Evolutionary conservation across 1,140 invertebrate species (phyloP).

Genomic region (Zaprionus capensis): DNA sequence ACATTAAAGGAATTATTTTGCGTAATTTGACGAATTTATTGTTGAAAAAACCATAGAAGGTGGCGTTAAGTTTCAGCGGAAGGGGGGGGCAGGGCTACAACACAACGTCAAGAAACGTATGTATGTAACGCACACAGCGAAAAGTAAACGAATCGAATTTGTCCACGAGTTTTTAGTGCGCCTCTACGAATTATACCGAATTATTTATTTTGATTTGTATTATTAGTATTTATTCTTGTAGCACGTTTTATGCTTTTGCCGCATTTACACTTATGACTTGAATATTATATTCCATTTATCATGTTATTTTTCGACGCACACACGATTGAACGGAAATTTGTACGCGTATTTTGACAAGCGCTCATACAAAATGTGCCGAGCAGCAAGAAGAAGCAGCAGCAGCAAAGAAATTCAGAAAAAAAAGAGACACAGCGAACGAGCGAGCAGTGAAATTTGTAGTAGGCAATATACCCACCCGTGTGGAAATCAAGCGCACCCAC

Average conservation of each 20-base stretch:
- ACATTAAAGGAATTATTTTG: constrained; percentile 81
- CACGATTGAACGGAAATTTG: constrained; percentile 60
- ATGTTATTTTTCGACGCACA: constrained; percentile 50
- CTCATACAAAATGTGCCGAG: constrained; percentile 78
- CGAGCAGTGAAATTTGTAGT: constrained; percentile 50
- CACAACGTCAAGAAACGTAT: constrained; percentile 38
- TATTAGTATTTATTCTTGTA: constrained; percentile 23
- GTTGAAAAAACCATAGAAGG: constrained; percentile 69
- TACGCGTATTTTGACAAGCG: constrained; percentile 76
- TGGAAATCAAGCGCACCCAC: constrained; percentile 41
- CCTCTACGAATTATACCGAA: constrained; percentile 33
- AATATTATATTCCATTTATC: constrained; percentile 15
- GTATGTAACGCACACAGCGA: constrained; percentile 30
- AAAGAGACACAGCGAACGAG: constrained; percentile 61
- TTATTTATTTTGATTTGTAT: constrained; percentile 22
- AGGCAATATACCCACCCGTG: constrained; percentile 30
- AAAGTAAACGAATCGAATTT: constrained; percentile 63
- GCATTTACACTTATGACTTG: not conserved
- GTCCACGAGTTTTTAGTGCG: constrained; percentile 52
- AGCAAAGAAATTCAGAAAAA: constrained; percentile 72
- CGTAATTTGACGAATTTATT: constrained; percentile 71
- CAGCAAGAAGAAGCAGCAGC: constrained; percentile 69
- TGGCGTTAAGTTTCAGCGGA: constrained; percentile 22
- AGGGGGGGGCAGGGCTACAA: not conserved
- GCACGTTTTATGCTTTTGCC: constrained; percentile 5